Base-by-base conservation (phyloP, 1,140 invertebrate species). In the Drosophila lacteicornis region DNA sequence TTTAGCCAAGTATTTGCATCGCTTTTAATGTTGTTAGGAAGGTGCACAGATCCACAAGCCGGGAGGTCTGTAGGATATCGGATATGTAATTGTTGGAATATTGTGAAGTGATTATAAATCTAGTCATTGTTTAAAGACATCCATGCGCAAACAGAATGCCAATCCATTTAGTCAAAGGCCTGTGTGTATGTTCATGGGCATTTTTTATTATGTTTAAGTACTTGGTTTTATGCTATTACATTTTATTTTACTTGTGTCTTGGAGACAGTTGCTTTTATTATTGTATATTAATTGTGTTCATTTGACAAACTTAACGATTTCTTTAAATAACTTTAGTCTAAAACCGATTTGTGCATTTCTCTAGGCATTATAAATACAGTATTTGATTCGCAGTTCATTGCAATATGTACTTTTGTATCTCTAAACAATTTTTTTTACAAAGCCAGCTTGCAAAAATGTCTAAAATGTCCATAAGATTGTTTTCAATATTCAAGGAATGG, bases 31-130 rank as follows among this genome's bases (percentile, higher is more conserved):
- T 85, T 68, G 42, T 63, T n/a, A 17, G 42, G 11, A 38, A 30
- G 25, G 9, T 13, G 56, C 17, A 17, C 27, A 49, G 58, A 47
- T 12, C 27, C 25, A 12, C 17, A 22, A 9, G 30, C 27, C 17
- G 56, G 46, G 49, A 13, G 58, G n/a, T 30, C 30, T 50, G 33
- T 33, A 40, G 43, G n/a, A 25, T 27, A 40, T 68, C 40, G 15
- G 59, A 59, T 40, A 19, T 51, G 17, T 51, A 68, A 40, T 50
- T 74, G 59, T 79, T 51, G 46, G 61, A 75, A 49, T 83, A 88
- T 88, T 88, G 84, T 88, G 85, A 87, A 88, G 84, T 88, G 84
- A 88, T 88, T 88, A 84, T 79, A 79, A 87, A 90, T 90, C 84
- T 88, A 88, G 84, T 88, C 84, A 78, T 84, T 79, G 74, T 80